A percentile compares a stretch with the other conserved stretches of the same genome.
Conservation (phyloP, 1,140 invertebrate genomes). For the Episyrphus balteatus region DNA sequence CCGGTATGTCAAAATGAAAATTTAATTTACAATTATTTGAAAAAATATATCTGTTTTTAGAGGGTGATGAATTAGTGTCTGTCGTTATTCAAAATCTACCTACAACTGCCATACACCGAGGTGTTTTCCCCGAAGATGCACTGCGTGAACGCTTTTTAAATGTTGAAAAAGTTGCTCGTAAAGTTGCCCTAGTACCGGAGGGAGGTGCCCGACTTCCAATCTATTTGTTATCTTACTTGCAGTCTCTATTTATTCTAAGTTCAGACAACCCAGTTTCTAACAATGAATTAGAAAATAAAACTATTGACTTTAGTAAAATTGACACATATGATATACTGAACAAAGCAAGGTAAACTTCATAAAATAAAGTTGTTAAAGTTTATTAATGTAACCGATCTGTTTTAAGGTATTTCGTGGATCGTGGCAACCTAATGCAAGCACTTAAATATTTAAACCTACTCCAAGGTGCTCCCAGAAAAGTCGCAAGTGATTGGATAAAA, state of each 20-base stretch:
- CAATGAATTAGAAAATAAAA: constrained; percentile 56
- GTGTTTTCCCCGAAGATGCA: constrained; percentile 75
- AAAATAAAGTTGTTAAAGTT: not conserved
- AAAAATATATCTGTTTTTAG: constrained; percentile 32
- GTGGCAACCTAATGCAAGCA: constrained; percentile 71
- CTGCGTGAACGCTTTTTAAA: constrained; percentile 74
- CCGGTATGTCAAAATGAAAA: constrained; percentile 42
- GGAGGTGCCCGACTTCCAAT: constrained; percentile 65
- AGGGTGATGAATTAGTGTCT: constrained; percentile 56
- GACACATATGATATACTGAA: constrained; percentile 81
- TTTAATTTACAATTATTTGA: constrained; percentile 8
- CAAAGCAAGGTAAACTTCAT: constrained; percentile 57
- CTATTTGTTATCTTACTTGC: constrained; percentile 81
- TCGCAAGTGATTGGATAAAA: constrained; percentile 77
- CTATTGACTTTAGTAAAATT: constrained; percentile 54
- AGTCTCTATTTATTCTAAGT: constrained; percentile 58
- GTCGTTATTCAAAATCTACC: constrained; percentile 68
- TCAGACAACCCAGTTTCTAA: constrained; percentile 53
- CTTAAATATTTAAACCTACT: constrained; percentile 84
- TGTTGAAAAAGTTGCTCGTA: constrained; percentile 57
- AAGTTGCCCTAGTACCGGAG: constrained; percentile 73
- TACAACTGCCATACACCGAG: constrained; percentile 57
- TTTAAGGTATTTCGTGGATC: constrained; percentile 71
- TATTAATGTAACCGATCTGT: not conserved
- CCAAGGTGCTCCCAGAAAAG: constrained; percentile 67